Evolutionary conservation across 2,797 vertebrate genomes (phyloP), one percentile per base, ranked within the genome.

Genomic region (Sebastes matsubarae): DNA sequence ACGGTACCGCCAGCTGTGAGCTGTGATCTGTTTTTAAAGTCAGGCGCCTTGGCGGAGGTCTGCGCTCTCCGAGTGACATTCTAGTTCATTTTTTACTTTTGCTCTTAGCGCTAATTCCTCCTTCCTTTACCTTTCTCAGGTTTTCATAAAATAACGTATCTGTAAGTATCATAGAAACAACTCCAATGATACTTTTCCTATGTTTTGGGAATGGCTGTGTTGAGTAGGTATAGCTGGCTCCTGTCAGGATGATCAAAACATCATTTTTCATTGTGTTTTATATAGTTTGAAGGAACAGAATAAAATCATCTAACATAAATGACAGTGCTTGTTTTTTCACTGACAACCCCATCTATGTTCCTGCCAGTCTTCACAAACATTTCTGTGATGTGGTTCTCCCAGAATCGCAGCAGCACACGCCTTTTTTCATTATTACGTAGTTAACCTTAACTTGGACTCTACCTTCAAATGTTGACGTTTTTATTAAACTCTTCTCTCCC

Each of bases 381-480:
- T 1, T 22, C 20, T 36, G 65, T 3, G 25, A 66, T 9, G 60
- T 9, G 9, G 3, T 46, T 68, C 29, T 68, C 32, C 8, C 24
- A 54, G 14, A 68, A 46, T 22, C 1, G 7, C 58, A 64, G 34
- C 58, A 12, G 6, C 46, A 24, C 5, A 22, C 27, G 20, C 9
- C 29, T 38, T 30, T 46, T 63, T 67, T 46, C 9, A 25, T 25
- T 13, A 29, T 13, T 1, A 24, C 34, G 25, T 1, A 27, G 20
- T 58, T 27, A 11, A 64, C 69, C 38, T 52, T 52, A n/a, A 68
- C n/a, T 18, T 14, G 8, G 3, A 14, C 59, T 72, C 38, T 72
- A 97, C 96, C 96, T 91, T 94, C 89, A 79, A 84, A 76, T 16
- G 91, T 89, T 63, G 89, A 89, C 32, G 88, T 93, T 92, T 87